phyloP scores from a whole-genome alignment of 30 jellyfish, hydroid and myxozoan genomes.

The Morbakka virulenta region DNA sequence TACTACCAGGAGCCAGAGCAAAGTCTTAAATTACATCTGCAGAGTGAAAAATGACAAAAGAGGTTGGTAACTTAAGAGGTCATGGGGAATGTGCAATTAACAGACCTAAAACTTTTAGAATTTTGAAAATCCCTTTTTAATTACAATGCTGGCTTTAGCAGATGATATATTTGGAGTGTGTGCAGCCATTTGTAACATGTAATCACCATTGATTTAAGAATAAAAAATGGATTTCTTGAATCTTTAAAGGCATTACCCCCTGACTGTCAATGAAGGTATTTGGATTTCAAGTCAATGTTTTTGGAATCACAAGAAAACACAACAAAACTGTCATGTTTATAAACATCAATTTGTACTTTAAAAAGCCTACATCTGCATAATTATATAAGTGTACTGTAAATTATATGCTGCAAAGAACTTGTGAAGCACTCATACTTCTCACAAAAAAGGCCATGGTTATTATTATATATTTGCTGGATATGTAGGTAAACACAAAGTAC shows the following conservation, averaged over 20 bases:
- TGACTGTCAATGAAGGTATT: too few relatives aligned
- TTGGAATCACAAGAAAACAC: too few relatives aligned
- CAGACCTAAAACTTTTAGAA: slow-evolving; percentile 48
- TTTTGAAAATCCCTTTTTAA: slow-evolving; percentile 42
- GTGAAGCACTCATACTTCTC: too few relatives aligned
- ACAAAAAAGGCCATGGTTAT: too few relatives aligned
- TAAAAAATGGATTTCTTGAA: background rate
- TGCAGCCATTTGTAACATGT: slow-evolving; percentile 50
- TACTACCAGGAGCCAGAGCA: slow-evolving; percentile 76
- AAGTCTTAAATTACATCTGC: slow-evolving; percentile 59
- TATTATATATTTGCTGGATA: too few relatives aligned
- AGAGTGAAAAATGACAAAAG: slow-evolving; percentile 50
- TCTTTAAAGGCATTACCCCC: background rate
- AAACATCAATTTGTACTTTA: too few relatives aligned
- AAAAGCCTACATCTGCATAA: too few relatives aligned
- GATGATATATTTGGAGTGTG: slow-evolving; percentile 44
- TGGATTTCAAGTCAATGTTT: too few relatives aligned
- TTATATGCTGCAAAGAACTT: too few relatives aligned
- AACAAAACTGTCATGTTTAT: too few relatives aligned
- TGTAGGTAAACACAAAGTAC: too few relatives aligned
- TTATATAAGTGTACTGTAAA: too few relatives aligned
- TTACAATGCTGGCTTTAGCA: slow-evolving; percentile 34
- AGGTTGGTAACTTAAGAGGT: slow-evolving; percentile 56
- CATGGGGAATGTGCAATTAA: slow-evolving; percentile 75
- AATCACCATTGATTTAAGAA: slow-evolving; percentile 14